These are phyloP conservation scores for Avahi laniger DNA, from an alignment of 2,797 vertebrate species.

Conservation along the genomic window DNA sequence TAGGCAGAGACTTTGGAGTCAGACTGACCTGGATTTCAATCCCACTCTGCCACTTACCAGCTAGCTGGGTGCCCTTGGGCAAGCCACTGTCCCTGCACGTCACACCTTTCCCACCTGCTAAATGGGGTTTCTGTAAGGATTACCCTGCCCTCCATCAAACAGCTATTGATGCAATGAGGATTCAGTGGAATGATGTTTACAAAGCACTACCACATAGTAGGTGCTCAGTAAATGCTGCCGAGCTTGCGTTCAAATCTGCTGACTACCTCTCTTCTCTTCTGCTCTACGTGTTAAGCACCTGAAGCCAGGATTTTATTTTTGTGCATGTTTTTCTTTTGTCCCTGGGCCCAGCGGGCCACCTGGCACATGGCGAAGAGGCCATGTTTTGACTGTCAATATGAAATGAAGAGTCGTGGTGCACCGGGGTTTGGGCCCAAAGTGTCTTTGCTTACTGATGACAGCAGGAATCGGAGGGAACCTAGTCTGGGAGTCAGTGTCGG, in stretches of 20 bases:
- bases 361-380: too few relatives aligned
- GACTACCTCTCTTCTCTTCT: neutral
- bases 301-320: neutral
- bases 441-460: neutral
- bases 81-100: rapidly evolving
- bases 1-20: neutral
- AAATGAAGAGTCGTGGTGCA: neutral
- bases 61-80: neutral
- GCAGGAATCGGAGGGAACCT: neutral
- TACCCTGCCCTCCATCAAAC: neutral
- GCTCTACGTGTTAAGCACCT: neutral
- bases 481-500: neutral
- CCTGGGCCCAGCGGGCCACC: neutral
- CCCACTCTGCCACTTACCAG: neutral
- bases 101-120: neutral
- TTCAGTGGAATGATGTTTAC: rapidly evolving
- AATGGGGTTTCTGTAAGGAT: neutral
- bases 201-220: rapidly evolving
- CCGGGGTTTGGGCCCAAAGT: neutral
- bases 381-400: neutral
- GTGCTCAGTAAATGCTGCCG: neutral
- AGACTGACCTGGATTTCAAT: neutral
- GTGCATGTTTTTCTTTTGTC: neutral
- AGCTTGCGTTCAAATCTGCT: rapidly evolving
- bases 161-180: neutral